Percentiles rank a stretch among this genome's conserved stretches.
Evolutionary conservation across 2,797 vertebrate species (phyloP).

Genomic region (Dipus sagitta): DNA sequence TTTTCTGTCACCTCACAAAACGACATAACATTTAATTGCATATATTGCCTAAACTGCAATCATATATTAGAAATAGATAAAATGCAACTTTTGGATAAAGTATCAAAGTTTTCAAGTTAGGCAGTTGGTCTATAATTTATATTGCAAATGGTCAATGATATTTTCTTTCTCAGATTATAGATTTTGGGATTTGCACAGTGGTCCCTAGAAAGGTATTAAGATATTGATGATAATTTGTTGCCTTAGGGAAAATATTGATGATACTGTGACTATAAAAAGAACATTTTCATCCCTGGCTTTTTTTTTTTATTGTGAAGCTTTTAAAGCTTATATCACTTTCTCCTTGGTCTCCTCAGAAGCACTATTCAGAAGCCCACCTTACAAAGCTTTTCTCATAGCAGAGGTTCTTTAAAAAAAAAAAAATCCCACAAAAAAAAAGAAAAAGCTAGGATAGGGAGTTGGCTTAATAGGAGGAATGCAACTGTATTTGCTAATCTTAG

Average conservation of each 20-base stretch:
- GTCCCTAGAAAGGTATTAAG: slow-evolving; percentile 55
- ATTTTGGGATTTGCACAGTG: slow-evolving; percentile 56
- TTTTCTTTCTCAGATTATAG: slow-evolving; percentile 47
- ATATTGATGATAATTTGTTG: slow-evolving; percentile 68
- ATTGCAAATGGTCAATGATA: slow-evolving; percentile 26
- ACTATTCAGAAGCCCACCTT: slow-evolving; percentile 11
- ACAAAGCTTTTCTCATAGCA: slow-evolving; percentile 44
- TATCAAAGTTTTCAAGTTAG: slow-evolving; percentile 54
- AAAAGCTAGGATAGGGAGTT: slow-evolving; percentile 43
- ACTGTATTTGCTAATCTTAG: slow-evolving; percentile 55
- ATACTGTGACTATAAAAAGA: slow-evolving; percentile 32
- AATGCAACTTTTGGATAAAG: slow-evolving; percentile 59
- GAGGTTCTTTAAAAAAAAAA: slow-evolving; percentile 30
- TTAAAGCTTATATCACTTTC: background rate
- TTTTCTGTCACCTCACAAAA: background rate
- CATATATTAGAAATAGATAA: slow-evolving; percentile 25
- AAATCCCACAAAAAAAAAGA: slow-evolving; percentile 33
- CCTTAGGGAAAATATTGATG: slow-evolving; percentile 66
- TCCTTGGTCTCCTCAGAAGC: slow-evolving; percentile 44
- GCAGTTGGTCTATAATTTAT: background rate
- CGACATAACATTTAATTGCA: slow-evolving; percentile 44
- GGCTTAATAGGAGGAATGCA: slow-evolving; percentile 15
- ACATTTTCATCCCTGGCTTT: slow-evolving; percentile 54
- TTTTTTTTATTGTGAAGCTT: background rate
- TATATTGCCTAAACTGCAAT: background rate